Conservation (phyloP, 2,888 invertebrate species). For the Drosophila algonquin region DNA sequence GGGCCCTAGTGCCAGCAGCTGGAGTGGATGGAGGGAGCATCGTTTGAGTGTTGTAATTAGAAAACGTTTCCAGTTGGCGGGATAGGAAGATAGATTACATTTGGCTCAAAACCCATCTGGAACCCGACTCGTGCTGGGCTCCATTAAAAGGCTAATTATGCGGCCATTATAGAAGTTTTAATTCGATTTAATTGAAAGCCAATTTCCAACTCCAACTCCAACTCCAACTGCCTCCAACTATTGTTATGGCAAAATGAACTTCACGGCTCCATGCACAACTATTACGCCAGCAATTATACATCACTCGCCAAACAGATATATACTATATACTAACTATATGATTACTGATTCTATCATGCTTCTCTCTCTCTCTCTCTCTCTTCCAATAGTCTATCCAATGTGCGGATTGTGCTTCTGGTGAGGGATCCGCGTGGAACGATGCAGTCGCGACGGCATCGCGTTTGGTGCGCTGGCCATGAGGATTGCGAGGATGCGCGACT, state of each 20-base stretch:
- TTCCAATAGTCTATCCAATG: constrained; percentile 86
- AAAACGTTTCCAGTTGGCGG: constrained; percentile 27
- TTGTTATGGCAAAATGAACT: constrained; percentile 63
- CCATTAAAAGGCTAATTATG: constrained; percentile 45
- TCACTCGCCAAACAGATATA: constrained; percentile 16
- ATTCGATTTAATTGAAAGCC: constrained; percentile 66
- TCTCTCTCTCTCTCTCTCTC: constrained; percentile 6
- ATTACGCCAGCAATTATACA: constrained; percentile 56
- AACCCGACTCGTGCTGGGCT: constrained; percentile 18
- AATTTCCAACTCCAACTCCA: constrained; percentile 25
- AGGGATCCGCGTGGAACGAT: constrained; percentile 94
- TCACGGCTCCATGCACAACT: constrained; percentile 68
- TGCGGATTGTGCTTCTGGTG: constrained; percentile 91
- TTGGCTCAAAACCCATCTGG: constrained; percentile 11
- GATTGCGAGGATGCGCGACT: constrained; percentile 92
- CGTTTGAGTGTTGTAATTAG: constrained; percentile 32
- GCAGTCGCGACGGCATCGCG: constrained; percentile 92
- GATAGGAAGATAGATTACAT: constrained; percentile 21
- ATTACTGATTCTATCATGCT: constrained; percentile 9
- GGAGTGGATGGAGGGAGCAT: neutral
- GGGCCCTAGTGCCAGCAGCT: neutral
- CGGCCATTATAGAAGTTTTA: constrained; percentile 45
- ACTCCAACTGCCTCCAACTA: constrained; percentile 24
- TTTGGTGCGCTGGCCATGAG: constrained; percentile 87
- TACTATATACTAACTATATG: constrained; percentile 11